These are phyloP conservation scores for Sminthopsis crassicaudata DNA, from an alignment of 2,113 vertebrate genomes.

Conservation along the genomic window DNA sequence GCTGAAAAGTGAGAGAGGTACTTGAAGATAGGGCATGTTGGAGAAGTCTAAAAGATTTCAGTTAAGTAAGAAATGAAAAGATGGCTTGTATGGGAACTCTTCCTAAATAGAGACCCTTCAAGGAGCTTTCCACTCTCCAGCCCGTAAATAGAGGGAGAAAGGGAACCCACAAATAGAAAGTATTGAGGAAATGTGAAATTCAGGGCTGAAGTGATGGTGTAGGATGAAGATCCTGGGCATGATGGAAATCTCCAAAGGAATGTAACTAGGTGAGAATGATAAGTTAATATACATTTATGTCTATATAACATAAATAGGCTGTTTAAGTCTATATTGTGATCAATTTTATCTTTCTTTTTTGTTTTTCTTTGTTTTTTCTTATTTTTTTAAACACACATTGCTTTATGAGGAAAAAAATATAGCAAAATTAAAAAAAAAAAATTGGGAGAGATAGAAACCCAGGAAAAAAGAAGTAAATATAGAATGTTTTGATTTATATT, in stretches of 20 bases:
- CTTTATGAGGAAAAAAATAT: no score
- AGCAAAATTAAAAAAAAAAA: no score
- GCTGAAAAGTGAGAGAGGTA: not conserved
- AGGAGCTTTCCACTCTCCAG: not conserved
- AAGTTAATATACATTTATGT: not conserved
- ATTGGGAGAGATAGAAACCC: no score
- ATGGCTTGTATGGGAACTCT: not conserved
- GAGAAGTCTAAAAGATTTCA: not conserved
- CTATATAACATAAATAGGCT: not conserved
- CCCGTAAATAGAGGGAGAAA: not conserved
- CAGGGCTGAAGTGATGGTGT: not conserved
- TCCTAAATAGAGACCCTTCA: not conserved
- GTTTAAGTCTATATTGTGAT: not conserved
- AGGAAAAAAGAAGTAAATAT: no score
- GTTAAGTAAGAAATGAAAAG: not conserved
- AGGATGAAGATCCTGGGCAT: not conserved
- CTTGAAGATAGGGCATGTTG: not conserved
- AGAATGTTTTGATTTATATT: no score
- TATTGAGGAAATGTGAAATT: not conserved
- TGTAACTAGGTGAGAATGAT: not conserved
- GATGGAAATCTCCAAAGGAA: not conserved
- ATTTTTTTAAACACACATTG: no score
- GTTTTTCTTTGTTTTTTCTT: no score
- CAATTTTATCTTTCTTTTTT: no score
- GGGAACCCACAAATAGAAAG: not conserved